Conservation (phyloP, 2,113 vertebrate species). For the Stigmatopora nigra region DNA sequence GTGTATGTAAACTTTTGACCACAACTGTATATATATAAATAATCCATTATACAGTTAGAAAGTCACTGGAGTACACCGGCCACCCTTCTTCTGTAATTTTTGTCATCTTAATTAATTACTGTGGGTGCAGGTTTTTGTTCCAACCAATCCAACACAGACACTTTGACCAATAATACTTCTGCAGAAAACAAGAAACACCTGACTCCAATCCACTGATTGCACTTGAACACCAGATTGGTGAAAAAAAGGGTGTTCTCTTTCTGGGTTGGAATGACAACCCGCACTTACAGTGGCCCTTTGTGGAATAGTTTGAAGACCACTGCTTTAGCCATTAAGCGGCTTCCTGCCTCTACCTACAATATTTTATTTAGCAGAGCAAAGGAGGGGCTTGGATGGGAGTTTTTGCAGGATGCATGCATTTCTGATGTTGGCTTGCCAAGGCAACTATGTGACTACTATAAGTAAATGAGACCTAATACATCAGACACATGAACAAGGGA, state of each 20-base stretch:
- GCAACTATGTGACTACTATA: conserved; percentile 1
- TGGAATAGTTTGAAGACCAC: background rate
- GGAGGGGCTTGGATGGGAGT: no score
- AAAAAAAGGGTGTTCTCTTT: no score
- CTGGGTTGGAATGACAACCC: no score
- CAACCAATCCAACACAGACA: no score
- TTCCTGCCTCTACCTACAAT: conserved; percentile 39
- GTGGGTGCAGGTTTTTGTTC: no score
- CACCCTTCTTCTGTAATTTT: conserved; percentile 30
- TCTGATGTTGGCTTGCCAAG: conserved; percentile 26
- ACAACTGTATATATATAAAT: conserved; percentile 43
- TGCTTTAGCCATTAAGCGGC: no score
- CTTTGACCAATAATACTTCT: no score
- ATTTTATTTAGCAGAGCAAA: conserved; percentile 15
- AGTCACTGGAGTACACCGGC: conserved; percentile 38
- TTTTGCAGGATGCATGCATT: conserved; percentile 19
- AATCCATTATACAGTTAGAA: conserved; percentile 29
- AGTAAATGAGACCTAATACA: conserved; percentile 24
- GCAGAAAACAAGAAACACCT: no score
- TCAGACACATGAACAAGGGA: conserved; percentile 1
- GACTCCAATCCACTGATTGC: no score
- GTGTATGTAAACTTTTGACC: no score
- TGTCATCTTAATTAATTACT: conserved; percentile 50
- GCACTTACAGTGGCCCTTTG: no score
- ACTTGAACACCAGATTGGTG: no score